phyloP scores from a whole-genome alignment of 2,797 vertebrate genomes.

The Vireo griseus region DNA sequence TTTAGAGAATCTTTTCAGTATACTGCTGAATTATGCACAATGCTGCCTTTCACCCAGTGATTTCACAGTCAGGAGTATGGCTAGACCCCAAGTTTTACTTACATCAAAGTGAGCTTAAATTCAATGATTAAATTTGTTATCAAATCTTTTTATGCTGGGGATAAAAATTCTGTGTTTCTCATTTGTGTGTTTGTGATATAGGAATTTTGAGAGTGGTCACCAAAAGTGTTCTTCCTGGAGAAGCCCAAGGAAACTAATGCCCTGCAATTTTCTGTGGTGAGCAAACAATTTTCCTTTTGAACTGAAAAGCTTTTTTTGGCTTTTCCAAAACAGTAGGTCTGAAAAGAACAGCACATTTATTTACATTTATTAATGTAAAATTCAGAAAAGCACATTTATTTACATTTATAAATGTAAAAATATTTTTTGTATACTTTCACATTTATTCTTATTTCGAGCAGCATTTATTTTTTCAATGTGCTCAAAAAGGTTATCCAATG shows the following conservation, averaged over 20 bases:
- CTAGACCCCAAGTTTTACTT: background rate
- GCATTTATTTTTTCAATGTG: constrained; percentile 70
- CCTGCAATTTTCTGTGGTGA: background rate
- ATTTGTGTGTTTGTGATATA: background rate
- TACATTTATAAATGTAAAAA: background rate
- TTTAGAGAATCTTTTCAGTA: background rate
- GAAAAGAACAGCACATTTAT: constrained; percentile 67
- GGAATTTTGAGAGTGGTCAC: background rate
- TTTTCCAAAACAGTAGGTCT: background rate
- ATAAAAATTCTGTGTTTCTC: background rate
- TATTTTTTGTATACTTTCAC: constrained; percentile 57
- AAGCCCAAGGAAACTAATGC: background rate
- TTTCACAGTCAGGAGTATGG: background rate
- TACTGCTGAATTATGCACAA: background rate
- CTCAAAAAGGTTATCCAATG: constrained; percentile 67
- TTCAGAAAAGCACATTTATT: constrained; percentile 68
- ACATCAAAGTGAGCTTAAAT: background rate
- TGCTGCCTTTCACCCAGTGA: background rate
- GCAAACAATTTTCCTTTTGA: background rate
- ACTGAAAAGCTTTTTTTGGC: background rate
- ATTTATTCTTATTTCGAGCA: constrained; percentile 74
- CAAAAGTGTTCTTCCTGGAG: background rate
- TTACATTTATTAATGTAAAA: background rate
- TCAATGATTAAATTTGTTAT: background rate
- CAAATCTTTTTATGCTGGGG: background rate